phyloP scores from a whole-genome alignment of 2,113 vertebrate species.

The Callopanchax toddi region DNA sequence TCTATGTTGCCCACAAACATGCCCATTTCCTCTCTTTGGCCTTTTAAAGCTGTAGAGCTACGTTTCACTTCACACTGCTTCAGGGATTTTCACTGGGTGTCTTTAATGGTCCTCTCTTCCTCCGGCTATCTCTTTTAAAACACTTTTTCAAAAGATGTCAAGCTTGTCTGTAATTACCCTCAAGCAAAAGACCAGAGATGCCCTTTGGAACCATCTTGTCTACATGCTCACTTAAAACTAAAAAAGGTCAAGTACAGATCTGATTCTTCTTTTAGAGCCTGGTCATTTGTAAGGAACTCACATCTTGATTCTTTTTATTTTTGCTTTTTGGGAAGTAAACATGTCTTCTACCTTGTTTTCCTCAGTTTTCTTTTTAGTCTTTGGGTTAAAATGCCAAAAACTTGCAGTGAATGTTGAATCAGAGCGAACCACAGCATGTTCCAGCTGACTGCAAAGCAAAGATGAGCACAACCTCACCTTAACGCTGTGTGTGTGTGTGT shows the following conservation, averaged over 20 bases:
- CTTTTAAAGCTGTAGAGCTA: constrained; percentile 28
- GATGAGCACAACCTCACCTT: constrained; percentile 44
- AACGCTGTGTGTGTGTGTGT: constrained; percentile 8
- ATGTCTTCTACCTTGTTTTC: constrained; percentile 40
- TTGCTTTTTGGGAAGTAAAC: constrained; percentile 28
- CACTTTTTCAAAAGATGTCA: constrained; percentile 39
- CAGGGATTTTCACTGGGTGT: constrained; percentile 38
- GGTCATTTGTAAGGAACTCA: constrained; percentile 35
- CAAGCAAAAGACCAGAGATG: constrained; percentile 49
- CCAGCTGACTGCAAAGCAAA: constrained; percentile 55
- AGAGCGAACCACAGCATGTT: constrained; percentile 27
- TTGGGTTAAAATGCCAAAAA: constrained; percentile 43
- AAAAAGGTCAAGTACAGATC: constrained; percentile 18
- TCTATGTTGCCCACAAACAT: neutral
- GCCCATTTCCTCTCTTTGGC: neutral
- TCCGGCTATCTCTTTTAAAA: constrained; percentile 22
- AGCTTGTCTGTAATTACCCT: constrained; percentile 50
- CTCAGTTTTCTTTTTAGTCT: constrained; percentile 37
- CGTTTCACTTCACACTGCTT: constrained; percentile 35
- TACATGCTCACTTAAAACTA: constrained; percentile 19
- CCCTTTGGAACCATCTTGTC: constrained; percentile 32
- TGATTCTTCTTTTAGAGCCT: constrained; percentile 35
- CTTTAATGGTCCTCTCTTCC: constrained; percentile 53
- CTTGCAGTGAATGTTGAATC: constrained; percentile 52
- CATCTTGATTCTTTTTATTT: constrained; percentile 17